These are phyloP conservation scores for Oedothorax gibbosus DNA, from an alignment of 1,140 invertebrate species.

Conservation along the genomic window DNA sequence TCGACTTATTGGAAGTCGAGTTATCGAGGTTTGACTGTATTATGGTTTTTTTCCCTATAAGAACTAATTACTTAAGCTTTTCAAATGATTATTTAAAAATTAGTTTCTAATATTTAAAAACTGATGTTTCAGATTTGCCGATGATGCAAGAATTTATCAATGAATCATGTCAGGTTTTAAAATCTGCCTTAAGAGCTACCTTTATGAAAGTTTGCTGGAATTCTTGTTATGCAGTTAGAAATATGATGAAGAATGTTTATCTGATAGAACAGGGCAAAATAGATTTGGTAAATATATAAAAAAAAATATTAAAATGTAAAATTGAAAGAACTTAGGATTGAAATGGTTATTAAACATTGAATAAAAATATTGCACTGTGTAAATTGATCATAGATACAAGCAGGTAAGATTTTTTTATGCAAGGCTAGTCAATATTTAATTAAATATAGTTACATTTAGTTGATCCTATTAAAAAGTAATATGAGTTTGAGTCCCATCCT, in stretches of 20 bases:
- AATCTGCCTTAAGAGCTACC: constrained; percentile 76
- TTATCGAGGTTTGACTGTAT: too few relatives aligned
- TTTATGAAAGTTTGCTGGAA: constrained; percentile 92
- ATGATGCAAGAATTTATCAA: constrained; percentile 71
- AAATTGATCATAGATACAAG: too few relatives aligned
- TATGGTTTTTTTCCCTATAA: too few relatives aligned
- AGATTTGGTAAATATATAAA: constrained; percentile 20
- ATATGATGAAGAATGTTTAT: constrained; percentile 77
- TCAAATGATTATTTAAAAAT: too few relatives aligned
- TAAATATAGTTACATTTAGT: too few relatives aligned
- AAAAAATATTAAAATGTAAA: neutral
- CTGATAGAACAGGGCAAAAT: constrained; percentile 65
- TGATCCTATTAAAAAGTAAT: too few relatives aligned
- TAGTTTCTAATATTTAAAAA: constrained; percentile 62
- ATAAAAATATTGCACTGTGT: neutral
- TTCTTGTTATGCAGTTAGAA: constrained; percentile 86
- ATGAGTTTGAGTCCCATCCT: too few relatives aligned
- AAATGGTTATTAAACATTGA: neutral
- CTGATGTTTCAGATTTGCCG: neutral
- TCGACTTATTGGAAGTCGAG: too few relatives aligned
- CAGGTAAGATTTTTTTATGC: too few relatives aligned
- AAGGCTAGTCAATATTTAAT: too few relatives aligned
- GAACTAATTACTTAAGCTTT: too few relatives aligned
- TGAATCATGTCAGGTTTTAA: constrained; percentile 73
- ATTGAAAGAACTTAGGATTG: neutral